A percentile compares a stretch with the other conserved stretches of the same genome.
phyloP scores from a whole-genome alignment of 2,888 invertebrate species.

The Graphium colonna region DNA sequence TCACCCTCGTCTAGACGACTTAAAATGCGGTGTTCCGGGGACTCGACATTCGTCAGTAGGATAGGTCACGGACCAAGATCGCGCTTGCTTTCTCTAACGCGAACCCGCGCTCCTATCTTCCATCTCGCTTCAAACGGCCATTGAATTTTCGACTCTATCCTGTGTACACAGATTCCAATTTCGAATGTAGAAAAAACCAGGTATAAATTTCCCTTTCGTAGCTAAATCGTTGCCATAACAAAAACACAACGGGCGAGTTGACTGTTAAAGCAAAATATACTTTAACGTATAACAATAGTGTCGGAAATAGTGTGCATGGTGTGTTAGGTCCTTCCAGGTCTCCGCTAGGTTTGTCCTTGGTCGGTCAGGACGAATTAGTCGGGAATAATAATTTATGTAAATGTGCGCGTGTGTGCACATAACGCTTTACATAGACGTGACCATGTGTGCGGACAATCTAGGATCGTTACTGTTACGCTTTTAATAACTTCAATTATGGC shows the following conservation, averaged over 20 bases:
- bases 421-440: constrained; percentile 20
- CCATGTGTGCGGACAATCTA: constrained; percentile 28
- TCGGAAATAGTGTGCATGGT: constrained; percentile 26
- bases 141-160: constrained; percentile 40
- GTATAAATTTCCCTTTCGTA: constrained; percentile 79
- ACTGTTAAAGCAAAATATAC: constrained; percentile 23
- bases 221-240: constrained; percentile 36
- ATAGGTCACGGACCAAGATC: constrained; percentile 76
- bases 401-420: constrained; percentile 42
- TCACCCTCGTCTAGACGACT: constrained; percentile 68
- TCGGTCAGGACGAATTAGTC: constrained; percentile 75
- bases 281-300: constrained; percentile 28
- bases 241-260: constrained; percentile 41
- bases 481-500: constrained; percentile 8
- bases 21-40: constrained; percentile 75
- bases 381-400: constrained; percentile 78
- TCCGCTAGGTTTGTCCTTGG: constrained; percentile 66
- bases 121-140: constrained; percentile 29
- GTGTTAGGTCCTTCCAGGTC: constrained; percentile 58
- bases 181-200: constrained; percentile 37
- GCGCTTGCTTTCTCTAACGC: constrained; percentile 49
- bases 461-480: constrained; percentile 6
- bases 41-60: constrained; percentile 78
- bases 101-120: constrained; percentile 41
- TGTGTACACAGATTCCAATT: constrained; percentile 25